A percentile compares a stretch with the other conserved stretches of the same genome.
Evolutionary conservation across 2,888 invertebrate genomes (phyloP).

Genomic region (Drosophila histrio): DNA sequence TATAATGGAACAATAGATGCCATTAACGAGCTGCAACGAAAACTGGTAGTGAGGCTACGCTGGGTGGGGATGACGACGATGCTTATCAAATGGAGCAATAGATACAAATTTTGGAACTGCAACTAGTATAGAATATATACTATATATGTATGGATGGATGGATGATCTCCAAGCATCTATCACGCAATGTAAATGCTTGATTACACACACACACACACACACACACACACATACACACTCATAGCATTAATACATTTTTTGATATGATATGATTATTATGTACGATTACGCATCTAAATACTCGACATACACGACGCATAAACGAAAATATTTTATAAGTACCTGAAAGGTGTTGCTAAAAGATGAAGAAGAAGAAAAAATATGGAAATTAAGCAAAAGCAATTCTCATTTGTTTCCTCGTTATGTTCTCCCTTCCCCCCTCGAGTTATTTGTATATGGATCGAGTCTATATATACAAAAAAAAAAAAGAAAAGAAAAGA

Average conservation of each 20-base stretch:
- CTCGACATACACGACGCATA: slow-evolving; percentile 35
- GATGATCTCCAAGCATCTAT: slow-evolving; percentile 15
- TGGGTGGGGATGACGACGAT: background rate
- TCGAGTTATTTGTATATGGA: slow-evolving; percentile 23
- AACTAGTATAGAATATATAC: slow-evolving; percentile 3
- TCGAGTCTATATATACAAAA: slow-evolving; percentile 28
- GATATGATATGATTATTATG: slow-evolving; percentile 18
- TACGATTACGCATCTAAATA: slow-evolving; percentile 17
- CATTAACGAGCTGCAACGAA: background rate
- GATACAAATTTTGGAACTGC: background rate
- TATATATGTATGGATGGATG: slow-evolving; percentile 1
- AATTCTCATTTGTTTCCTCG: slow-evolving; percentile 36
- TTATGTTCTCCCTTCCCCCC: slow-evolving; percentile 15
- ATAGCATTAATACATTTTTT: slow-evolving; percentile 34
- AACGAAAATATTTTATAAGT: slow-evolving; percentile 58
- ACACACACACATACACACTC: slow-evolving; percentile 12
- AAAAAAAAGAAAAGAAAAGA: background rate
- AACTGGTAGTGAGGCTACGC: background rate
- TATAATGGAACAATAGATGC: slow-evolving; percentile 7
- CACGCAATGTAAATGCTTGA: slow-evolving; percentile 46
- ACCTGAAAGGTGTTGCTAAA: slow-evolving; percentile 64
- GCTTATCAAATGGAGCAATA: background rate
- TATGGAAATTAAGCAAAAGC: slow-evolving; percentile 16
- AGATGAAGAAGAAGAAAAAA: slow-evolving; percentile 5
- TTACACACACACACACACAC: slow-evolving; percentile 3